A percentile compares a stretch with the other conserved stretches of the same genome.
Conservation (phyloP, 2,113 vertebrate genomes). For the Piliocolobus tephrosceles region DNA sequence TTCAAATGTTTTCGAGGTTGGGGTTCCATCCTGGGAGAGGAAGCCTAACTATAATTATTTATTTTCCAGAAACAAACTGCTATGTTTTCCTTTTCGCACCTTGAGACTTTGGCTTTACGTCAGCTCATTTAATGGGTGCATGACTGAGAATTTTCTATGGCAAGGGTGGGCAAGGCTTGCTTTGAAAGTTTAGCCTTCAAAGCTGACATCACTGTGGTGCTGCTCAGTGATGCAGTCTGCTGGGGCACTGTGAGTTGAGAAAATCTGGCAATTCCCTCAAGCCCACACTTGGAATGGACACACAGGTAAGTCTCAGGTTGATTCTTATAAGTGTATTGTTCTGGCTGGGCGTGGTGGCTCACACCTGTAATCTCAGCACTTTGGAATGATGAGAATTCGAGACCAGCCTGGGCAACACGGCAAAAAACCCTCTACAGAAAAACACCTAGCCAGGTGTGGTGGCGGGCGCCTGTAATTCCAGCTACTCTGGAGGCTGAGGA, state of each 20-base stretch:
- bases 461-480: too few species aligned
- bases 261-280: background rate
- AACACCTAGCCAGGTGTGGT: too few species aligned
- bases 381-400: too few species aligned
- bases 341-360: too few species aligned
- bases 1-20: slow-evolving; percentile 98
- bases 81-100: background rate
- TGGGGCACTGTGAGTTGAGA: background rate
- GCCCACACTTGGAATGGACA: background rate
- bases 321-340: background rate
- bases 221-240: background rate
- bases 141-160: background rate
- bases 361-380: too few species aligned
- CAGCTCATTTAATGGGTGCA: background rate
- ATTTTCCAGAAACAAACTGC: background rate
- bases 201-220: background rate
- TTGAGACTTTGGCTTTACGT: background rate
- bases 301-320: background rate
- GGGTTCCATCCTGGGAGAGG: slow-evolving; percentile 92
- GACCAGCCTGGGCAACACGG: too few species aligned
- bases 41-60: background rate
- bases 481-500: too few species aligned
- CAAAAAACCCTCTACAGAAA: too few species aligned
- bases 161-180: background rate
- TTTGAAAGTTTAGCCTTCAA: background rate